These are phyloP conservation scores for Crenichthys baileyi DNA, from an alignment of 2,797 vertebrate genomes.

Conservation along the genomic window DNA sequence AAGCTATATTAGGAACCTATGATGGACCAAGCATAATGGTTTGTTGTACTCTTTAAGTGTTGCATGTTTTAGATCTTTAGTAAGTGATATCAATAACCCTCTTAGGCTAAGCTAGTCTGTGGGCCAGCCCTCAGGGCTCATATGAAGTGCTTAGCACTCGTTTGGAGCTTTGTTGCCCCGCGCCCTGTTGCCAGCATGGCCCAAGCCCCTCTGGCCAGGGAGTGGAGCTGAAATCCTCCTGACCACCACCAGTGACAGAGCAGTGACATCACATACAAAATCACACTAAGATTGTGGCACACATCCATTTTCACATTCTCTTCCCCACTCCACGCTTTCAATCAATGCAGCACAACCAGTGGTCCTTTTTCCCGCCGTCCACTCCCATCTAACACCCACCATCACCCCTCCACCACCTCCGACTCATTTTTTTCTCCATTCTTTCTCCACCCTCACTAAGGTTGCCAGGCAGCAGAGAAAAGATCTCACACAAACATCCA, in stretches of 20 bases:
- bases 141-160: slow-evolving; percentile 80
- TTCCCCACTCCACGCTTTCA: slow-evolving; percentile 12
- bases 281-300: slow-evolving; percentile 48
- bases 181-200: slow-evolving; percentile 71
- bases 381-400: slow-evolving; percentile 58
- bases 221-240: slow-evolving; percentile 63
- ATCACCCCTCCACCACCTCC: slow-evolving; percentile 13
- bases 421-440: slow-evolving; percentile 37
- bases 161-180: slow-evolving; percentile 80
- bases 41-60: slow-evolving; percentile 47
- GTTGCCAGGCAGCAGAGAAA: slow-evolving; percentile 80
- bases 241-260: slow-evolving; percentile 64
- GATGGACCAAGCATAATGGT: slow-evolving; percentile 36
- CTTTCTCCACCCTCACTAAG: slow-evolving; percentile 66
- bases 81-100: slow-evolving; percentile 82
- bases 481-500: slow-evolving; percentile 77
- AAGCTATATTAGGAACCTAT: slow-evolving; percentile 11
- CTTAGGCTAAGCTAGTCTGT: slow-evolving; percentile 80
- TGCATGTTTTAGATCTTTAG: slow-evolving; percentile 56
- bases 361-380: slow-evolving; percentile 72
- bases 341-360: slow-evolving; percentile 62
- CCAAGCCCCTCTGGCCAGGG: slow-evolving; percentile 71
- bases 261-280: slow-evolving; percentile 60
- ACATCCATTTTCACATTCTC: slow-evolving; percentile 61
- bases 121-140: slow-evolving; percentile 78